Percentiles rank a stretch among this genome's conserved stretches.
Conservation (phyloP, 2,888 invertebrate genomes). For the Smittia sp. region DNA sequence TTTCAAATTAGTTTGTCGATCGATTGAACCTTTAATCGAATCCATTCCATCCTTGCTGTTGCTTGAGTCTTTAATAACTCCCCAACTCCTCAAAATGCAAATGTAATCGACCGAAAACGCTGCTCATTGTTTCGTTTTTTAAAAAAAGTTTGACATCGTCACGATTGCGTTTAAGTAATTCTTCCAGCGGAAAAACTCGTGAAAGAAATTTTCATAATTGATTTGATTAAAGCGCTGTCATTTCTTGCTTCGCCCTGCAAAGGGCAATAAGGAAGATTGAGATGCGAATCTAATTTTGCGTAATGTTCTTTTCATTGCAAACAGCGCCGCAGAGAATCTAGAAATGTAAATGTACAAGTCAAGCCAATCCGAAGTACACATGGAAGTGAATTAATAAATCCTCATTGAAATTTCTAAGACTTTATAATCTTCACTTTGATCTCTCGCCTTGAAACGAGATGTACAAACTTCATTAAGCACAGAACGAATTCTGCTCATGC, state of each 20-base stretch:
- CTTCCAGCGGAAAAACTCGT: neutral
- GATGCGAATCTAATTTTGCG: neutral
- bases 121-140: neutral
- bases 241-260: conserved; percentile 30
- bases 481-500: neutral
- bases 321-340: neutral
- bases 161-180: no score
- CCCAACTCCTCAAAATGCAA: neutral
- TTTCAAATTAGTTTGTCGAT: no score
- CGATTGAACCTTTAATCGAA: no score
- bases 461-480: conserved; percentile 21
- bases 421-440: conserved; percentile 36
- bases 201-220: conserved; percentile 39
- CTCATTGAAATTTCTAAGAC: conserved; percentile 21
- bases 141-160: no score
- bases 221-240: conserved; percentile 41
- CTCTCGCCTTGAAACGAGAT: conserved; percentile 9
- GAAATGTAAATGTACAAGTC: conserved; percentile 15
- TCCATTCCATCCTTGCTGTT: no score
- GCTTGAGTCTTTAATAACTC: no score
- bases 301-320: neutral
- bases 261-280: neutral
- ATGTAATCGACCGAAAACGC: conserved; percentile 32
- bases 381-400: conserved; percentile 38
- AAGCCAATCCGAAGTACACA: conserved; percentile 25